phyloP scores from a whole-genome alignment of 2,888 invertebrate species.

The Boloria euphrosyne region DNA sequence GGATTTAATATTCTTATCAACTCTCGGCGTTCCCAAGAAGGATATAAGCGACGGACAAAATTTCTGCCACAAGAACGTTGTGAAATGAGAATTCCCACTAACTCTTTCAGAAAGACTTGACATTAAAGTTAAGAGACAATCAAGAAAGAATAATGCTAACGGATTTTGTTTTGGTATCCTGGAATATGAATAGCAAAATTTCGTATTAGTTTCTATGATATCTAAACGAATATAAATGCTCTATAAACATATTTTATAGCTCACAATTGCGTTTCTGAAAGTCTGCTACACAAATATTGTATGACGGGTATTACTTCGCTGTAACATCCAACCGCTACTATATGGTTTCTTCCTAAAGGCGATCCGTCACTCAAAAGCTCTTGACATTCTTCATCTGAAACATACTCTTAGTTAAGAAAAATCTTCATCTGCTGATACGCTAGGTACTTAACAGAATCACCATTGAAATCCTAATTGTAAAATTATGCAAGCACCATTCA shows the following conservation, averaged over 20 bases:
- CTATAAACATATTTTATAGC: slow-evolving; percentile 39
- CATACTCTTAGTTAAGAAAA: neutral
- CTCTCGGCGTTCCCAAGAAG: slow-evolving; percentile 92
- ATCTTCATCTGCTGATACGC: neutral
- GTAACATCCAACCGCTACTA: slow-evolving; percentile 90
- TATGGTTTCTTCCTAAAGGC: slow-evolving; percentile 72
- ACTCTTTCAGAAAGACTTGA: slow-evolving; percentile 92
- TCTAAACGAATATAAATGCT: too few species aligned
- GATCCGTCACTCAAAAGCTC: slow-evolving; percentile 83
- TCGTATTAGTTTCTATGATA: too few species aligned
- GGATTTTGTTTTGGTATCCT: slow-evolving; percentile 85
- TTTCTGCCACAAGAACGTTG: slow-evolving; percentile 95
- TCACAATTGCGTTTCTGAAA: slow-evolving; percentile 91
- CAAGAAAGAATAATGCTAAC: slow-evolving; percentile 89
- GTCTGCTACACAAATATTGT: slow-evolving; percentile 92
- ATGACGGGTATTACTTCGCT: slow-evolving; percentile 95
- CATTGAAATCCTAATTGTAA: too few species aligned
- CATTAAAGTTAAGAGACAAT: slow-evolving; percentile 92
- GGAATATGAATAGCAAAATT: slow-evolving; percentile 46
- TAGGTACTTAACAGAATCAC: too few species aligned
- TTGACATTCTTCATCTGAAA: slow-evolving; percentile 88
- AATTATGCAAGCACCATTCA: too few species aligned
- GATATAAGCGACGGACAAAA: slow-evolving; percentile 95
- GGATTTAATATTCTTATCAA: slow-evolving; percentile 89
- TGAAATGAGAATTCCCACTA: slow-evolving; percentile 92